Evolutionary conservation across 2,888 invertebrate species (phyloP).

Genomic region (Hoplodrina blanda): DNA sequence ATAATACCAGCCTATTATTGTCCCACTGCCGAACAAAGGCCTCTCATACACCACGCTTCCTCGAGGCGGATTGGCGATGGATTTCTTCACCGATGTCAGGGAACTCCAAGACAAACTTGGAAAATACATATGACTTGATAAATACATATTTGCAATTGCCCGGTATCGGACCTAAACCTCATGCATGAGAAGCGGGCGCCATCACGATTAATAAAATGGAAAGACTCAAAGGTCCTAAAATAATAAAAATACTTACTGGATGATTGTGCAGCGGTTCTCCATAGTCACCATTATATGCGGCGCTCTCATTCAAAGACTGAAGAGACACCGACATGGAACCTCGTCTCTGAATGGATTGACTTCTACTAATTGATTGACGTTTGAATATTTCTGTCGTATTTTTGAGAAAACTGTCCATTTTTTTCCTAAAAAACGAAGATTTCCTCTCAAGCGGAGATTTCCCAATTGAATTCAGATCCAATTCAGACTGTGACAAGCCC

Average conservation of each 20-base stretch:
- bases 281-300: conserved; percentile 60
- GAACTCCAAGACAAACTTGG: too few relatives aligned
- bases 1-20: too few relatives aligned
- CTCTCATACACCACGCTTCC: too few relatives aligned
- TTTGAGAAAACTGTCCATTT: conserved; percentile 85
- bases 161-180: too few relatives aligned
- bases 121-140: too few relatives aligned
- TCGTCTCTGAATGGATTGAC: conserved; percentile 71
- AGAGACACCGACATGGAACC: conserved; percentile 84
- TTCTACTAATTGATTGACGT: conserved; percentile 74
- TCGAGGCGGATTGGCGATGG: too few relatives aligned
- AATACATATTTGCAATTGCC: too few relatives aligned
- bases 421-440: conserved; percentile 86
- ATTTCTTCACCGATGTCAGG: too few relatives aligned
- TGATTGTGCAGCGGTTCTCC: conserved; percentile 58
- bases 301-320: conserved; percentile 80
- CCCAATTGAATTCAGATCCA: conserved; percentile 84
- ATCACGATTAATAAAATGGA: too few relatives aligned
- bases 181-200: too few relatives aligned
- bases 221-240: too few relatives aligned
- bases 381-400: conserved; percentile 87
- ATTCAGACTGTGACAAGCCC: conserved; percentile 84
- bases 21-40: too few relatives aligned
- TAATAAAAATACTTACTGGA: conserved; percentile 60
- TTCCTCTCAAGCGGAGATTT: conserved; percentile 85